phyloP scores from a whole-genome alignment of 2,113 vertebrate genomes.

The Phyllostomus discolor region DNA sequence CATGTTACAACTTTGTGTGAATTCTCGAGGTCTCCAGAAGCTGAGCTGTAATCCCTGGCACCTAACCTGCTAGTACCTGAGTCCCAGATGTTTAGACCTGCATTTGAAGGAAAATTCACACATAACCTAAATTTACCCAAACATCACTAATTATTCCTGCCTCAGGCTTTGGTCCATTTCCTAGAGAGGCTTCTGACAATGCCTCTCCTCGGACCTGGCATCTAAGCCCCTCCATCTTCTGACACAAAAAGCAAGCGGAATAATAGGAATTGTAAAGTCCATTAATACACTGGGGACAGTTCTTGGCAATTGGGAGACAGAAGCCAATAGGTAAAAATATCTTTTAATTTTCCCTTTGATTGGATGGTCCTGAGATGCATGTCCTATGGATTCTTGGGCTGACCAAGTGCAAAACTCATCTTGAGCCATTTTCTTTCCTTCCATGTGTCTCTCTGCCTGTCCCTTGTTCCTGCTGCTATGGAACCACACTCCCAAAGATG shows the following conservation, averaged over 20 bases:
- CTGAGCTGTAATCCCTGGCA: not conserved
- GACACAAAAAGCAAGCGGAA: not conserved
- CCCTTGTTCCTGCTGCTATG: not conserved
- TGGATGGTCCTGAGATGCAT: not conserved
- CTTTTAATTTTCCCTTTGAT: not conserved
- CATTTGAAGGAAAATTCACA: not conserved
- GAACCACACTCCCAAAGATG: not conserved
- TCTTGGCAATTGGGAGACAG: not conserved
- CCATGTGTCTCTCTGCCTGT: not conserved
- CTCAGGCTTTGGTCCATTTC: not conserved
- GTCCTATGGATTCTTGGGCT: not conserved
- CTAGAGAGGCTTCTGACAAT: not conserved
- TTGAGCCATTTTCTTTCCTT: not conserved
- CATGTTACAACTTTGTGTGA: not conserved
- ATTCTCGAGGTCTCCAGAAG: not conserved
- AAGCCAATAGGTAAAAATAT: not conserved
- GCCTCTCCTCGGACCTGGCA: not conserved
- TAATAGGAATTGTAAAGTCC: not conserved
- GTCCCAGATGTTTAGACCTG: not conserved
- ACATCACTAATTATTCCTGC: not conserved
- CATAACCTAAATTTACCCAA: not conserved
- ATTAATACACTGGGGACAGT: not conserved
- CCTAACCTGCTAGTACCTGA: not conserved
- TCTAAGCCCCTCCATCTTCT: not conserved
- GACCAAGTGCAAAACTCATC: not conserved